Evolutionary conservation across 2,113 vertebrate genomes (phyloP).

Genomic region (Polypterus senegalus): DNA sequence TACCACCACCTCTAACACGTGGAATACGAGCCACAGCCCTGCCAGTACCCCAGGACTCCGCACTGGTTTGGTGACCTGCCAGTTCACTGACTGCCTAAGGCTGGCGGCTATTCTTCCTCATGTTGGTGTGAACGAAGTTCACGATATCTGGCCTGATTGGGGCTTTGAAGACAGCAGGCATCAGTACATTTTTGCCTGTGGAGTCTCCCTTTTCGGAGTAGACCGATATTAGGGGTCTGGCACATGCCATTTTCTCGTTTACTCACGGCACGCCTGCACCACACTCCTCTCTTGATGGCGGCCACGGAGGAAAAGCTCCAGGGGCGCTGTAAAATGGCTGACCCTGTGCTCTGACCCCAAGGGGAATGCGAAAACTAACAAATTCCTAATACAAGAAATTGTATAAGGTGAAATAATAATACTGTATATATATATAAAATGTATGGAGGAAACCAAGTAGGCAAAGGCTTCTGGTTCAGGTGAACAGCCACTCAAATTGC

Average conservation of each 20-base stretch:
- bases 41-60: slow-evolving; percentile 97
- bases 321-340: too few relatives aligned
- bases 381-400: too few relatives aligned
- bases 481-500: too few relatives aligned
- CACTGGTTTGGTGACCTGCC: slow-evolving; percentile 95
- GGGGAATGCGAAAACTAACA: too few relatives aligned
- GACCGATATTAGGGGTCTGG: slow-evolving; percentile 82
- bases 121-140: slow-evolving; percentile 95
- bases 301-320: slow-evolving; percentile 68
- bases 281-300: slow-evolving; percentile 49
- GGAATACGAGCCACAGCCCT: slow-evolving; percentile 94
- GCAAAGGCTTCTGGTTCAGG: too few relatives aligned
- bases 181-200: slow-evolving; percentile 79
- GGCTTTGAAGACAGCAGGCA: slow-evolving; percentile 89
- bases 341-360: too few relatives aligned
- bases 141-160: slow-evolving; percentile 91
- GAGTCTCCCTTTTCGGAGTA: slow-evolving; percentile 90
- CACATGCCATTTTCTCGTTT: slow-evolving; percentile 59
- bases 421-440: too few relatives aligned
- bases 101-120: slow-evolving; percentile 92
- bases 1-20: slow-evolving; percentile 87
- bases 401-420: too few relatives aligned
- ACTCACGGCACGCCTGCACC: slow-evolving; percentile 40
- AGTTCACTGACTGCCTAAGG: slow-evolving; percentile 89
- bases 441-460: too few relatives aligned